Evolutionary conservation across 2,113 vertebrate species (phyloP).

Genomic region (Grammomys dolichurus): DNA sequence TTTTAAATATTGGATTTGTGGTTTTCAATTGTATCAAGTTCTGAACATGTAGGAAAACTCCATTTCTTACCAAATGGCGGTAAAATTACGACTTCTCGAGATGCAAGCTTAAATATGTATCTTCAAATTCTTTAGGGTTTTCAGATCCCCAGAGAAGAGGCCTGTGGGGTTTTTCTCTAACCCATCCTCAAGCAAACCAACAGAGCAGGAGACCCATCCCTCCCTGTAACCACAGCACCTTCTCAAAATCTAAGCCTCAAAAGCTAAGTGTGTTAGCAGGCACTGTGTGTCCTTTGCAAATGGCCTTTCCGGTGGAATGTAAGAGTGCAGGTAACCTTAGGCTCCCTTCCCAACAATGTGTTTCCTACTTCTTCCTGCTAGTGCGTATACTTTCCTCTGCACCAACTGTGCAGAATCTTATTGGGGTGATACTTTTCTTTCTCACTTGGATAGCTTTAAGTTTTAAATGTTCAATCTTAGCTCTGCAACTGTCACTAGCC

Average conservation of each 20-base stretch:
- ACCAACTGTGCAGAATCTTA: background rate
- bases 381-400: background rate
- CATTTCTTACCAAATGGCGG: background rate
- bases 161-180: background rate
- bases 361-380: background rate
- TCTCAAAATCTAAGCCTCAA: background rate
- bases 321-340: background rate
- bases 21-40: conserved; percentile 25
- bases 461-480: background rate
- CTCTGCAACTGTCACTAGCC: background rate
- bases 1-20: conserved; percentile 23
- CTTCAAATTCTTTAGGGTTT: background rate
- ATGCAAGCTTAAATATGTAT: background rate
- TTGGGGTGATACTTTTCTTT: background rate
- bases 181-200: background rate
- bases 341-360: background rate
- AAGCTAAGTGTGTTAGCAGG: background rate
- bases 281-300: background rate
- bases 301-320: background rate
- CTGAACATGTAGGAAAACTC: background rate
- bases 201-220: background rate
- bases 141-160: background rate
- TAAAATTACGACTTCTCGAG: background rate
- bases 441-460: conserved; percentile 6
- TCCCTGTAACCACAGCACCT: background rate